These are phyloP conservation scores for Corbicula japonica DNA, from an alignment of 2,888 invertebrate genomes.

Conservation along the genomic window DNA sequence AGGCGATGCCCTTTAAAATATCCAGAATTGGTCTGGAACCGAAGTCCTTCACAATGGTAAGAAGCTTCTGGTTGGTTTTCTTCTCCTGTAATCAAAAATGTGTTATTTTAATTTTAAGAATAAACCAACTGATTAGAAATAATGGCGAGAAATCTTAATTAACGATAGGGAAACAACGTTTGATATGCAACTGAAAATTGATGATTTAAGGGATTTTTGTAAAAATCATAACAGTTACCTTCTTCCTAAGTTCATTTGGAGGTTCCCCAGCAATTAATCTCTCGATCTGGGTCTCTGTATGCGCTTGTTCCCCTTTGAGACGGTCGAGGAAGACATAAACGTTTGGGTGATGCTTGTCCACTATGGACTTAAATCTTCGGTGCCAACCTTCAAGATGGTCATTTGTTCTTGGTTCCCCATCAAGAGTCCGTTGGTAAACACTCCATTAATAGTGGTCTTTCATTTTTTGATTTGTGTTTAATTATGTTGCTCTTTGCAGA, in stretches of 20 bases:
- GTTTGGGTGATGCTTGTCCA: conserved; percentile 1
- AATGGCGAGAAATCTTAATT: background rate
- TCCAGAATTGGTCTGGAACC: conserved; percentile 1
- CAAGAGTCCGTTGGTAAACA: conserved; percentile 4
- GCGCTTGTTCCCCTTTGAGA: conserved; percentile 1
- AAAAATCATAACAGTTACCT: background rate
- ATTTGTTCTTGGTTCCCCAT: conserved; percentile 3
- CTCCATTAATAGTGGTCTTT: no score
- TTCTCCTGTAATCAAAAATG: background rate
- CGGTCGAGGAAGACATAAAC: conserved; percentile 4
- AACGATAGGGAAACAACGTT: background rate
- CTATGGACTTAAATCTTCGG: conserved; percentile 6
- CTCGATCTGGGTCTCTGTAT: conserved; percentile 5
- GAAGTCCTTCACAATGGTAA: background rate
- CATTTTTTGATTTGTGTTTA: no score
- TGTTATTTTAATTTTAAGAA: background rate
- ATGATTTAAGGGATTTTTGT: background rate
- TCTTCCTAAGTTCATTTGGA: no score
- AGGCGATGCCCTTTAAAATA: background rate
- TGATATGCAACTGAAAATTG: conserved; percentile 1
- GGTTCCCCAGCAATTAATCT: conserved; percentile 6
- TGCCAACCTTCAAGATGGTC: conserved; percentile 6
- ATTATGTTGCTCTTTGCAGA: no score
- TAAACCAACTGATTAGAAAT: background rate
- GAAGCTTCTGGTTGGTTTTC: conserved; percentile 6